Percentiles rank a stretch among this genome's conserved stretches.
Conservation (phyloP, 2,888 invertebrate species). For the Elegia similella region DNA sequence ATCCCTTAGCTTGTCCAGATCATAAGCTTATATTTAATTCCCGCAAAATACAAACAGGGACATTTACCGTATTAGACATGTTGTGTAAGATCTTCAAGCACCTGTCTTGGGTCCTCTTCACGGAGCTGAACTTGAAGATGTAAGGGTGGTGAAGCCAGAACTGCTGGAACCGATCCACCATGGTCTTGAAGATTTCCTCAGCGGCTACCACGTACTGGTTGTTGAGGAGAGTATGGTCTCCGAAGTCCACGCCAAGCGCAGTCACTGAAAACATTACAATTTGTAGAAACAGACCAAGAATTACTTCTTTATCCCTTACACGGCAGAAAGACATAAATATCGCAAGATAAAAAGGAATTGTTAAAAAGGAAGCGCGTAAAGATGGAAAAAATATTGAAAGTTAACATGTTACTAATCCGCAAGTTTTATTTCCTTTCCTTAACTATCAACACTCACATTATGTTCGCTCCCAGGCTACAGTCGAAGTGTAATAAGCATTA, state of each 20-base stretch:
- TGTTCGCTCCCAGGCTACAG: too few relatives aligned
- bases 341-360: too few relatives aligned
- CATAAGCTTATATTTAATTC: too few relatives aligned
- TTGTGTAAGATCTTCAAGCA: slow-evolving; percentile 55
- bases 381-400: too few relatives aligned
- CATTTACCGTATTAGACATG: slow-evolving; percentile 54
- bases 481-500: too few relatives aligned
- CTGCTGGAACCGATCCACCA: slow-evolving; percentile 58
- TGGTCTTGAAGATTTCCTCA: slow-evolving; percentile 50
- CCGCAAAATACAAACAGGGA: background rate
- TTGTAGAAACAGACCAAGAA: background rate
- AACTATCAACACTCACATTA: too few relatives aligned
- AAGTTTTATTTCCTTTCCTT: too few relatives aligned
- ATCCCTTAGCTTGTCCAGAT: too few relatives aligned
- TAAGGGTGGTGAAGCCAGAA: slow-evolving; percentile 53
- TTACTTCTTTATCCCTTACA: background rate
- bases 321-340: background rate
- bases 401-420: too few relatives aligned
- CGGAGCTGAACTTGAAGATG: slow-evolving; percentile 47
- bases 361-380: too few relatives aligned
- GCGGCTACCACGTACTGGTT: slow-evolving; percentile 56
- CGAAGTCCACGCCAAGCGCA: slow-evolving; percentile 58
- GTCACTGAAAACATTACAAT: slow-evolving; percentile 55
- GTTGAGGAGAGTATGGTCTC: slow-evolving; percentile 50
- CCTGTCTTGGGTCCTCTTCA: slow-evolving; percentile 55